Conservation (phyloP, 2,888 invertebrate species). For the Sinotaia quadrata region DNA sequence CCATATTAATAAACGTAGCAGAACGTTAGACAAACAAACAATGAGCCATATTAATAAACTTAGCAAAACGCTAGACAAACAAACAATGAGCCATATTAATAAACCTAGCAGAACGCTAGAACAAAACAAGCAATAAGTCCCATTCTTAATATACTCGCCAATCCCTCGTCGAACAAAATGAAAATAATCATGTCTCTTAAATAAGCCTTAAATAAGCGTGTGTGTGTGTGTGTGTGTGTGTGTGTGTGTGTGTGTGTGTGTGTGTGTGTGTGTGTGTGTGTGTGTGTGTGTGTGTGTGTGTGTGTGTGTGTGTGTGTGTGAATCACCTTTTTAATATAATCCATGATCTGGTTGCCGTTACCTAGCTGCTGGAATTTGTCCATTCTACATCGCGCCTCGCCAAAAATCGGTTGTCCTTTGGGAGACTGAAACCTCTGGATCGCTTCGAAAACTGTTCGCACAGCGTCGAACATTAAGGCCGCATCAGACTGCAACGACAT, state of each 20-base stretch:
- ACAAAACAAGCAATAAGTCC: too few species aligned
- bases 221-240: too few species aligned
- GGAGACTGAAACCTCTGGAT: conserved; percentile 17
- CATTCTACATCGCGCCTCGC: conserved; percentile 21
- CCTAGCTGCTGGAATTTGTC: conserved; percentile 16
- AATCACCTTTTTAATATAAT: conserved; percentile 28
- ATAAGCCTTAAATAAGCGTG: too few species aligned
- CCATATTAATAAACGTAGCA: too few species aligned
- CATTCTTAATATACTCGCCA: too few species aligned
- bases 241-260: background rate
- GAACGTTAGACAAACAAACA: too few species aligned
- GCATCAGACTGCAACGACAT: conserved; percentile 41
- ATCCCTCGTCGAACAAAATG: too few species aligned
- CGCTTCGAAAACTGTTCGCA: conserved; percentile 31
- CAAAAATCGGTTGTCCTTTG: background rate
- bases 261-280: background rate
- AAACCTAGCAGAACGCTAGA: too few species aligned
- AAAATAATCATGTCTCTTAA: too few species aligned
- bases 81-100: too few species aligned
- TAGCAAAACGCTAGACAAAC: too few species aligned
- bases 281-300: conserved; percentile 9
- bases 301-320: background rate
- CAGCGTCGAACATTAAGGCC: conserved; percentile 41
- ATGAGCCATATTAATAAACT: too few species aligned
- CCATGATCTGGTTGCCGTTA: conserved; percentile 28